Evolutionary conservation across 2,888 invertebrate genomes (phyloP).

Genomic region (Lochmaea capreae): DNA sequence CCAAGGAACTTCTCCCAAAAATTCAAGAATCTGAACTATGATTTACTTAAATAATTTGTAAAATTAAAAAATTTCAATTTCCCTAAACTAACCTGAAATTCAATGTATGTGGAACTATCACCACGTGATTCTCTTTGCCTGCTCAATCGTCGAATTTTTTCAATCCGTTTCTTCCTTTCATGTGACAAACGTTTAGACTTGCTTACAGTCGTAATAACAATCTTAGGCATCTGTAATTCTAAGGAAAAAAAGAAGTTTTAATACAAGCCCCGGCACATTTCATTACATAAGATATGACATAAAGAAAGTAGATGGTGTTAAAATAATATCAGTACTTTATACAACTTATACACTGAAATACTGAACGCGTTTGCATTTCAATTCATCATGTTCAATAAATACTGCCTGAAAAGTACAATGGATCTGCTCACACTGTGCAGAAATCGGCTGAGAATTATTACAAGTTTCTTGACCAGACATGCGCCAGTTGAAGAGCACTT

Average conservation of each 20-base stretch:
- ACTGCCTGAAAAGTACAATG: neutral
- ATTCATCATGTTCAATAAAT: no score
- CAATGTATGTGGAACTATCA: neutral
- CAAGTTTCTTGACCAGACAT: no score
- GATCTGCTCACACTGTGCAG: no score
- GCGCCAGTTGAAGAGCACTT: no score
- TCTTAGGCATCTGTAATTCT: constrained; percentile 18
- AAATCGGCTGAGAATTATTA: no score
- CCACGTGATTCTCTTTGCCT: neutral
- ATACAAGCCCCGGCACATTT: neutral
- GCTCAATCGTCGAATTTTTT: constrained; percentile 3
- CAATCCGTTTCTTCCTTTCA: constrained; percentile 14
- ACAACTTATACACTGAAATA: no score
- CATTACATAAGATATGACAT: neutral
- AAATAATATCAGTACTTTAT: no score
- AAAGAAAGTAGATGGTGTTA: neutral
- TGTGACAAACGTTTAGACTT: constrained; percentile 13
- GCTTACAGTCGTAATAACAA: neutral
- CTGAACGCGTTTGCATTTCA: no score
- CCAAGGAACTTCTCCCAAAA: no score
- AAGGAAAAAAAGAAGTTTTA: neutral
- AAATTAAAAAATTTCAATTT: neutral
- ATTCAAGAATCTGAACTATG: no score
- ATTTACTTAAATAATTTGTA: no score
- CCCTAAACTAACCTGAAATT: neutral